A percentile compares a stretch with the other conserved stretches of the same genome.
Conservation (phyloP, 2,888 invertebrate species). For the Caenorhabditis uteleia region DNA sequence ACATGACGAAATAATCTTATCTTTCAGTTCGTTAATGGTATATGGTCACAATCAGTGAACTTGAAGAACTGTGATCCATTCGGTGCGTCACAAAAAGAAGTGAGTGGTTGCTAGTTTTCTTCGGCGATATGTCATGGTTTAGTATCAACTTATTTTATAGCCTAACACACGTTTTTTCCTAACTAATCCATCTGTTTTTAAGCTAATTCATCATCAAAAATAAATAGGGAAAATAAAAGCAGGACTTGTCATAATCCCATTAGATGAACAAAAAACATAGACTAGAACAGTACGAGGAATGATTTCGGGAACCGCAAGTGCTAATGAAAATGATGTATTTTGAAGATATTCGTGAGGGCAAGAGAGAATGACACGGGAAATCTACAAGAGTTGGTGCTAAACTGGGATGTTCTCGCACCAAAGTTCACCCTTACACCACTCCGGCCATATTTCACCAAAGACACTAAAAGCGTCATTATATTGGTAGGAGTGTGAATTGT, state of each 20-base stretch:
- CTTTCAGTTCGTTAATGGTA: slow-evolving; percentile 39
- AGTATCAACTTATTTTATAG: no score
- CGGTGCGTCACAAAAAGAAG: slow-evolving; percentile 21
- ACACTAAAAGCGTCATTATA: slow-evolving; percentile 13
- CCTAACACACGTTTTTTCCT: no score
- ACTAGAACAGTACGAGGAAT: no score
- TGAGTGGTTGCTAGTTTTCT: no score
- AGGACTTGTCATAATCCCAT: no score
- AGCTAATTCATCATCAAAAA: no score
- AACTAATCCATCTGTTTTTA: no score
- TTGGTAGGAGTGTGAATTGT: slow-evolving; percentile 10
- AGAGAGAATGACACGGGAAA: slow-evolving; percentile 47
- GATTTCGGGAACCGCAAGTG: no score
- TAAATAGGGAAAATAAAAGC: no score
- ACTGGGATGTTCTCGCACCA: slow-evolving; percentile 37
- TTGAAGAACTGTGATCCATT: slow-evolving; percentile 26
- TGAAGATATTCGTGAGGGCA: slow-evolving; percentile 35
- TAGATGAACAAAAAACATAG: no score
- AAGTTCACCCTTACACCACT: slow-evolving; percentile 48
- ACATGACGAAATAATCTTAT: slow-evolving; percentile 5
- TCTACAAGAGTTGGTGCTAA: slow-evolving; percentile 25
- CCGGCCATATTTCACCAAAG: slow-evolving; percentile 38
- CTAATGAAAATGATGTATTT: background rate
- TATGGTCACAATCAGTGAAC: slow-evolving; percentile 26
- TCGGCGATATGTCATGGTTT: no score